These are phyloP conservation scores for Noturus placidus DNA, from an alignment of 2,113 vertebrate species.

Conservation along the genomic window DNA sequence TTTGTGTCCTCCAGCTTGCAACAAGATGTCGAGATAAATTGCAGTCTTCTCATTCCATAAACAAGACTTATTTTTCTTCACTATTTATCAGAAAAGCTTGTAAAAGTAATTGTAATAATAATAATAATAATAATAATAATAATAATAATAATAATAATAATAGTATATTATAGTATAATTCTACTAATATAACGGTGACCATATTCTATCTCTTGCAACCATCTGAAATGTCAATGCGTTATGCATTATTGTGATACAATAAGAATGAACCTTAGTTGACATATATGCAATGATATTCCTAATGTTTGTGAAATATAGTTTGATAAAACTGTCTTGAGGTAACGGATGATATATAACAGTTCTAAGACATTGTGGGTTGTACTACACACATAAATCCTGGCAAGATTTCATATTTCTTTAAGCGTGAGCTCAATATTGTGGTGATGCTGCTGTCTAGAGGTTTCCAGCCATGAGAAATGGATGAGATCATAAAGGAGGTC, in stretches of 20 bases:
- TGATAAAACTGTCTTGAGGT: background rate
- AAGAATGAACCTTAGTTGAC: background rate
- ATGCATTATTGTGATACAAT: background rate
- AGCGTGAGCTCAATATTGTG: background rate
- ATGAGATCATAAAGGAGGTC: conserved; percentile 9
- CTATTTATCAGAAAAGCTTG: background rate
- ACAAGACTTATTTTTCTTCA: background rate
- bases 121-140: background rate
- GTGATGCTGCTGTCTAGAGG: background rate
- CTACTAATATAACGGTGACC: background rate
- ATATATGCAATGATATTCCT: background rate
- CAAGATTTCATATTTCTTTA: background rate
- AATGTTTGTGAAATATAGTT: background rate
- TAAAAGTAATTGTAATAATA: background rate
- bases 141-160: background rate
- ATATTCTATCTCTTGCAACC: background rate
- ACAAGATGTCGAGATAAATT: background rate
- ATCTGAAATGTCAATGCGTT: too few species aligned
- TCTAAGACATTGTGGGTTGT: background rate
- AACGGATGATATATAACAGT: background rate
- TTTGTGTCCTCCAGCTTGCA: background rate
- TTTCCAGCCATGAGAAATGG: conserved; percentile 2
- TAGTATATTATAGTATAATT: background rate
- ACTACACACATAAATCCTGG: background rate
- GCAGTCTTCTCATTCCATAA: background rate